Evolutionary conservation across 2,797 vertebrate genomes (phyloP).

Genomic region (Nasua narica): DNA sequence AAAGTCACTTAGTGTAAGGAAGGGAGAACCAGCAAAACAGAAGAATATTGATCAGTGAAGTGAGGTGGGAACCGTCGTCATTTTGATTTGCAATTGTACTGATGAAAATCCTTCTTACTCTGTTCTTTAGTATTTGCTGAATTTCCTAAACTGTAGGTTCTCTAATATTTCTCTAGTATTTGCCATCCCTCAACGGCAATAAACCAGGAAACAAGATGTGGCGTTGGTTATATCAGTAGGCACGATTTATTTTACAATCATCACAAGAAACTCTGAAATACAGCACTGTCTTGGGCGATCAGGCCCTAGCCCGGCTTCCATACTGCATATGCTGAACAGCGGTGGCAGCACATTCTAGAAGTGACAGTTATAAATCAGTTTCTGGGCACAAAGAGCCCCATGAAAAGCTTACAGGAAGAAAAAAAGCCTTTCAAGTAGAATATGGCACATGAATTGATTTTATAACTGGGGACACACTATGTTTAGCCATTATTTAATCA

Average conservation of each 20-base stretch:
- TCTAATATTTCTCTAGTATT: background rate
- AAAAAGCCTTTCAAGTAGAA: background rate
- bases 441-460: background rate
- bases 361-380: background rate
- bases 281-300: background rate
- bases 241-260: slow-evolving; percentile 66
- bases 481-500: background rate
- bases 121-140: background rate
- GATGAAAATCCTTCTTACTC: background rate
- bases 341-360: background rate
- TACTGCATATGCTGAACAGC: background rate
- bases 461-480: background rate
- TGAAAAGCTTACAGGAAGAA: background rate
- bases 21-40: background rate
- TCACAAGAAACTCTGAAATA: background rate
- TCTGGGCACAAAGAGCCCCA: background rate
- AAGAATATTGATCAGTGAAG: background rate
- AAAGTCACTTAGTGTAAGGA: background rate
- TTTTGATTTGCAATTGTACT: background rate
- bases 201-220: background rate
- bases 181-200: background rate
- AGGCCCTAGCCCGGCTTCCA: background rate
- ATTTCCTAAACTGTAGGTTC: background rate
- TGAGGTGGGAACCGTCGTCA: background rate
- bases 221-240: background rate